Evolutionary conservation across 2,797 vertebrate species (phyloP).

Genomic region (Alosa sapidissima): DNA sequence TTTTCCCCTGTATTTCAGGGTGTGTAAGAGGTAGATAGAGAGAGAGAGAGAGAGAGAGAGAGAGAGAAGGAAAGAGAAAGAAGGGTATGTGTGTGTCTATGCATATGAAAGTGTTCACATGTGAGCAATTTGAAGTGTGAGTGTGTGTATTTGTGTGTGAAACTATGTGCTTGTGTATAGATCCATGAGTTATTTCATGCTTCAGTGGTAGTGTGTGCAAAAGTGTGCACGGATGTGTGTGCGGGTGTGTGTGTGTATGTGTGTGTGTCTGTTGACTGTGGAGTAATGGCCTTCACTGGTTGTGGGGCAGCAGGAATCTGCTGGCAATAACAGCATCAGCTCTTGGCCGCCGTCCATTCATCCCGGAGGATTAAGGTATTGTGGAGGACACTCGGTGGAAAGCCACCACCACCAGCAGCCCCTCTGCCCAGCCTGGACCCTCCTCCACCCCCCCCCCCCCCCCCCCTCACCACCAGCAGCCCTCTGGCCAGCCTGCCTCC

Average conservation of each 20-base stretch:
- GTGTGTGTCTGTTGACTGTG: slow-evolving; percentile 36
- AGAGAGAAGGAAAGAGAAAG: slow-evolving; percentile 25
- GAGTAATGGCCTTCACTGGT: slow-evolving; percentile 72
- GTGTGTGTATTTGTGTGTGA: slow-evolving; percentile 49
- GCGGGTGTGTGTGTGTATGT: slow-evolving; percentile 16
- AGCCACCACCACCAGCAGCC: slow-evolving; percentile 23
- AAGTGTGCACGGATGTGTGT: slow-evolving; percentile 42
- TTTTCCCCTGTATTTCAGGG: slow-evolving; percentile 55
- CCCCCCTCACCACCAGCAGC: not conserved
- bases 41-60: slow-evolving; percentile 19
- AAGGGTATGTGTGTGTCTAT: slow-evolving; percentile 43
- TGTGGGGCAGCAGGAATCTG: slow-evolving; percentile 69
- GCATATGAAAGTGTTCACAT: slow-evolving; percentile 51
- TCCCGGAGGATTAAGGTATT: slow-evolving; percentile 70
- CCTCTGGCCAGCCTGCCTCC: not conserved
- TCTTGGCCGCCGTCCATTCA: slow-evolving; percentile 72
- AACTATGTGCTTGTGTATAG: slow-evolving; percentile 39
- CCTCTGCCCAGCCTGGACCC: not conserved
- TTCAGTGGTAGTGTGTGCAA: slow-evolving; percentile 19
- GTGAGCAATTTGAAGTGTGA: slow-evolving; percentile 53
- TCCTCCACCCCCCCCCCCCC: not conserved
- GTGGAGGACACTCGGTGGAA: slow-evolving; percentile 43
- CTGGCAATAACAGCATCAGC: slow-evolving; percentile 75
- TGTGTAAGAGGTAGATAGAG: not conserved
- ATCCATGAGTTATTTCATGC: slow-evolving; percentile 20